Evolutionary conservation across 2,888 invertebrate genomes (phyloP).

Genomic region (Sinhomidia bicolor): DNA sequence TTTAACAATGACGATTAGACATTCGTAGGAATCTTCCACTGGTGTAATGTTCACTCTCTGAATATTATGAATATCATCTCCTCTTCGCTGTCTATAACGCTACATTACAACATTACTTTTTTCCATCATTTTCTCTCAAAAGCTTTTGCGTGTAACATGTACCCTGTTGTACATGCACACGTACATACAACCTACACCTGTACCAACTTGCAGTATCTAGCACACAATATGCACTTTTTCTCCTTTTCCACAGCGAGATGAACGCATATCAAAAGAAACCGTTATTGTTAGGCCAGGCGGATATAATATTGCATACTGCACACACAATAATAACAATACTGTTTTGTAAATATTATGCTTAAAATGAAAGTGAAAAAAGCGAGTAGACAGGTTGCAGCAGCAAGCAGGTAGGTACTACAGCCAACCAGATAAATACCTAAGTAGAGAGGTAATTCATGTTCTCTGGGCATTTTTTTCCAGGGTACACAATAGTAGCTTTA

Average conservation of each 20-base stretch:
- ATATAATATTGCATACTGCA: not conserved
- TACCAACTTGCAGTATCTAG: too few relatives aligned
- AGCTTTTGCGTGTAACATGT: not conserved
- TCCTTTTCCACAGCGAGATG: too few relatives aligned
- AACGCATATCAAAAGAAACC: too few relatives aligned
- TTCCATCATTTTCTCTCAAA: not conserved
- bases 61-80: not conserved
- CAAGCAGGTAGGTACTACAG: not conserved
- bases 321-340: not conserved
- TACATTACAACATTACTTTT: not conserved
- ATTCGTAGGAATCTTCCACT: constrained; percentile 15
- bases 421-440: not conserved
- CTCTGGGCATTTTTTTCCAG: not conserved
- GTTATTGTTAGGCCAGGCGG: too few relatives aligned
- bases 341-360: not conserved
- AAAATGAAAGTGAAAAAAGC: not conserved
- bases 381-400: not conserved
- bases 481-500: not conserved
- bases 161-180: not conserved
- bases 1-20: constrained; percentile 72
- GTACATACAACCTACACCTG: not conserved
- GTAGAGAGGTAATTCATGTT: too few relatives aligned
- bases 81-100: not conserved
- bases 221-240: too few relatives aligned
- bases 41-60: not conserved